Evolutionary conservation across 1,140 invertebrate genomes (phyloP).

Genomic region (Zaprionus camerounensis): DNA sequence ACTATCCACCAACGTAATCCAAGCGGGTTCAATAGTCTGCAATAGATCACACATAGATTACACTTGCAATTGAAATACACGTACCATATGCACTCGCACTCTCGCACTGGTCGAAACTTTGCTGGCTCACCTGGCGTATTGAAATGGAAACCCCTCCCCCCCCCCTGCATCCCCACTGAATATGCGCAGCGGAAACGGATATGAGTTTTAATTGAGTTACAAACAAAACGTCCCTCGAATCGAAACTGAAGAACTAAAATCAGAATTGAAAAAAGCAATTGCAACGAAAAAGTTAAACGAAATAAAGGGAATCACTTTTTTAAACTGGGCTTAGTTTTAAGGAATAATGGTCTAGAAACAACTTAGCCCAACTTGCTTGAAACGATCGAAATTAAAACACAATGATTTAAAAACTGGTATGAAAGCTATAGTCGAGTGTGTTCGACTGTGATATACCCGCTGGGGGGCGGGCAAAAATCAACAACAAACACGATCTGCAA

Average conservation of each 20-base stretch:
- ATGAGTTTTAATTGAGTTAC: conserved; percentile 11
- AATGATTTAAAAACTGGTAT: too few relatives aligned
- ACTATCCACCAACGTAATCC: neutral
- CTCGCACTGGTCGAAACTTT: neutral
- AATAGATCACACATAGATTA: conserved; percentile 6
- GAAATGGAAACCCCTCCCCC: neutral
- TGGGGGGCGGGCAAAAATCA: too few relatives aligned
- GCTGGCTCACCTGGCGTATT: neutral
- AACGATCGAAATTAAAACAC: neutral
- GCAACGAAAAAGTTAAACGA: neutral
- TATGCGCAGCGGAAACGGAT: conserved; percentile 1
- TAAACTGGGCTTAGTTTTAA: neutral
- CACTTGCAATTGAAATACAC: neutral
- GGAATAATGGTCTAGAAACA: neutral
- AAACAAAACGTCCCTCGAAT: neutral
- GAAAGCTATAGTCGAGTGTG: too few relatives aligned
- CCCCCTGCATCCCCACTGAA: neutral
- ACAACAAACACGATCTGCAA: too few relatives aligned
- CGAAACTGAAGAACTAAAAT: neutral
- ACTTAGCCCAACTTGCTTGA: neutral
- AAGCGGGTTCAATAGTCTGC: neutral
- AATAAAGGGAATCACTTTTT: neutral
- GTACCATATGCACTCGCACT: neutral
- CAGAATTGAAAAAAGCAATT: conserved; percentile 2
- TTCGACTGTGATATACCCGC: too few relatives aligned